phyloP scores from a whole-genome alignment of 2,888 invertebrate genomes.

The Sminthurinus aureus region DNA sequence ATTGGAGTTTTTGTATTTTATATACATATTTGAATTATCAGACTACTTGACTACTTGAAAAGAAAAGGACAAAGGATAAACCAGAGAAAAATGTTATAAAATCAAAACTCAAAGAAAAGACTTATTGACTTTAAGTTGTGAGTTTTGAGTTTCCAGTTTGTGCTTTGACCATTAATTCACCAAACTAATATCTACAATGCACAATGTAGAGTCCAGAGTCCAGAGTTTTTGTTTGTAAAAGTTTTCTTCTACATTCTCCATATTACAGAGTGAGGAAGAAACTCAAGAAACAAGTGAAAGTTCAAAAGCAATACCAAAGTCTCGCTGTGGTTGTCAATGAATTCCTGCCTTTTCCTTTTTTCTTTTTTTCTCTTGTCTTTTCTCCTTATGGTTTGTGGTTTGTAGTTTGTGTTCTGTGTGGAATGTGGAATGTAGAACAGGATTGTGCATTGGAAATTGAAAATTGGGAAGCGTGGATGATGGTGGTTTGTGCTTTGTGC shows the following conservation, averaged over 20 bases:
- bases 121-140: slow-evolving; percentile 1
- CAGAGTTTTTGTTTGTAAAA: slow-evolving; percentile 16
- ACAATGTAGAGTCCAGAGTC: not conserved
- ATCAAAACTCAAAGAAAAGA: slow-evolving; percentile 17
- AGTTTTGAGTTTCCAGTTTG: no score
- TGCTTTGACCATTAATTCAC: slow-evolving; percentile 5
- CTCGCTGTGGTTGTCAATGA: slow-evolving; percentile 34
- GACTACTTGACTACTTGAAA: no score
- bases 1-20: no score
- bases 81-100: slow-evolving; percentile 10
- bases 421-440: no score
- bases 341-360: not conserved
- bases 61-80: not conserved
- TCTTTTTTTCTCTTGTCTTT: not conserved
- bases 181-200: not conserved
- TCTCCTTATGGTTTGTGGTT: not conserved
- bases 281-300: slow-evolving; percentile 30
- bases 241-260: not conserved
- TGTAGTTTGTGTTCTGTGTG: not conserved
- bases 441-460: not conserved
- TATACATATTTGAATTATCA: no score
- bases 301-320: slow-evolving; percentile 24
- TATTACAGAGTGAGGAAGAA: slow-evolving; percentile 10
- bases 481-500: not conserved
- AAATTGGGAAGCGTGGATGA: not conserved